Conservation (phyloP, 2,888 invertebrate species). For the Anagyrus pseudococci region DNA sequence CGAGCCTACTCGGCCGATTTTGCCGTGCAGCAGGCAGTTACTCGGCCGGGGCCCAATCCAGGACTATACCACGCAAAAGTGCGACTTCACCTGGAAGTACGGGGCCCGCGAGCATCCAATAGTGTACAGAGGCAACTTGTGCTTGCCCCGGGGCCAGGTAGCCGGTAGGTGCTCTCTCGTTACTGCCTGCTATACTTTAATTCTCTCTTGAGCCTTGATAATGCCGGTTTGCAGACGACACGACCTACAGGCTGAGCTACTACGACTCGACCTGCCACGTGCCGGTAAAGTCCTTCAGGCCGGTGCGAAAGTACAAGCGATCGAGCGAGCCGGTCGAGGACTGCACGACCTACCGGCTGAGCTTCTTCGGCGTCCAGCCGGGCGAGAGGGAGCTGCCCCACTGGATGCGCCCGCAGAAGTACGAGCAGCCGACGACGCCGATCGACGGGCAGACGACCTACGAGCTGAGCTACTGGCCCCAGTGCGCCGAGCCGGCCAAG, state of each 20-base stretch:
- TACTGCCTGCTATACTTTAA: background rate
- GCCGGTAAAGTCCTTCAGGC: slow-evolving; percentile 62
- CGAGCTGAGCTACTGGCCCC: slow-evolving; percentile 56
- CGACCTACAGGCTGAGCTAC: slow-evolving; percentile 71
- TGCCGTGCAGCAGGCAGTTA: slow-evolving; percentile 48
- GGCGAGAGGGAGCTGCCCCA: slow-evolving; percentile 42
- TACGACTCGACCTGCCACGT: slow-evolving; percentile 64
- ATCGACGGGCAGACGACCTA: slow-evolving; percentile 55
- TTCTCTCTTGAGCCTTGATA: background rate
- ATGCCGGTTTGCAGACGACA: slow-evolving; percentile 63
- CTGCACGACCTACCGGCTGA: slow-evolving; percentile 66
- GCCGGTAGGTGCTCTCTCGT: slow-evolving; percentile 10
- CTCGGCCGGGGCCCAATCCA: slow-evolving; percentile 71
- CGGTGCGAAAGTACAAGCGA: slow-evolving; percentile 63
- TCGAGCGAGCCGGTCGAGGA: slow-evolving; percentile 66
- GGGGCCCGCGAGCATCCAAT: slow-evolving; percentile 15
- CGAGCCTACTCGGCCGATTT: slow-evolving; percentile 46
- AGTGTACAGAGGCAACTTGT: slow-evolving; percentile 17
- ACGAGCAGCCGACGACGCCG: slow-evolving; percentile 46
- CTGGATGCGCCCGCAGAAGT: slow-evolving; percentile 46
- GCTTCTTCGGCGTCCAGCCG: slow-evolving; percentile 63
- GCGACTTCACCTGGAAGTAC: slow-evolving; percentile 68
- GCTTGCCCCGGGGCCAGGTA: slow-evolving; percentile 17
- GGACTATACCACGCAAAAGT: slow-evolving; percentile 75
- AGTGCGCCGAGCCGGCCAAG: slow-evolving; percentile 43